These are phyloP conservation scores for Carposina sasakii DNA, from an alignment of 1,140 invertebrate genomes.

Conservation along the genomic window DNA sequence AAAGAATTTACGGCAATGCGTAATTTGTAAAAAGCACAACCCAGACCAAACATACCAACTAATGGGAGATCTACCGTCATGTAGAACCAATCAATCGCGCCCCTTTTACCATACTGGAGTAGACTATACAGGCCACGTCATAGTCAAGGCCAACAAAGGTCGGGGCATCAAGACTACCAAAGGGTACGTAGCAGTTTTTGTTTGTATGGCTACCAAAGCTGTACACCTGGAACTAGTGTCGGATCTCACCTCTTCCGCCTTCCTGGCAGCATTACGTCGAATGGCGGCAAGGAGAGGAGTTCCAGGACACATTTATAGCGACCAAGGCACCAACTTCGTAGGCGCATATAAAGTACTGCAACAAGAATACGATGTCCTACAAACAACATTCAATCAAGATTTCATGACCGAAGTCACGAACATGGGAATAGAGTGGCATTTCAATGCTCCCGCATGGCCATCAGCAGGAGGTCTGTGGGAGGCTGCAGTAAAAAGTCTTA, in stretches of 20 bases:
- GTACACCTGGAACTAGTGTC: slow-evolving; percentile 18
- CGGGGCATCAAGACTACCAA: slow-evolving; percentile 12
- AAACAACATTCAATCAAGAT: neutral
- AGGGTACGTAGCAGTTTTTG: slow-evolving; percentile 15
- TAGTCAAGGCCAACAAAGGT: slow-evolving; percentile 4
- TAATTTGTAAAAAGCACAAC: slow-evolving; percentile 7
- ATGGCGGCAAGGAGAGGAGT: slow-evolving; percentile 14
- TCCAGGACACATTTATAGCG: slow-evolving; percentile 2
- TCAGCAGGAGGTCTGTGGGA: neutral
- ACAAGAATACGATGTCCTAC: neutral
- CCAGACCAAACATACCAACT: slow-evolving; percentile 7
- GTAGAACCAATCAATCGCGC: slow-evolving; percentile 6
- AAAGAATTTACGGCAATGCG: neutral
- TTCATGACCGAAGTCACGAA: neutral
- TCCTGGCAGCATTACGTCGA: slow-evolving; percentile 17
- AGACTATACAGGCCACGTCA: slow-evolving; percentile 15
- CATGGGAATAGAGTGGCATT: neutral
- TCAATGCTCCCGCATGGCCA: neutral
- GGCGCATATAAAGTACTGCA: neutral
- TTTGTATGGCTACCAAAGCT: slow-evolving; percentile 19
- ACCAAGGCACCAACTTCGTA: slow-evolving; percentile 11
- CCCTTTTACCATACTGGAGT: slow-evolving; percentile 15
- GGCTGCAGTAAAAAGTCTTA: neutral
- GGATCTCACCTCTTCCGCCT: slow-evolving; percentile 11
- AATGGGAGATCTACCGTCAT: slow-evolving; percentile 13